phyloP scores from a whole-genome alignment of 2,113 vertebrate species.

The Trogon melanurus region DNA sequence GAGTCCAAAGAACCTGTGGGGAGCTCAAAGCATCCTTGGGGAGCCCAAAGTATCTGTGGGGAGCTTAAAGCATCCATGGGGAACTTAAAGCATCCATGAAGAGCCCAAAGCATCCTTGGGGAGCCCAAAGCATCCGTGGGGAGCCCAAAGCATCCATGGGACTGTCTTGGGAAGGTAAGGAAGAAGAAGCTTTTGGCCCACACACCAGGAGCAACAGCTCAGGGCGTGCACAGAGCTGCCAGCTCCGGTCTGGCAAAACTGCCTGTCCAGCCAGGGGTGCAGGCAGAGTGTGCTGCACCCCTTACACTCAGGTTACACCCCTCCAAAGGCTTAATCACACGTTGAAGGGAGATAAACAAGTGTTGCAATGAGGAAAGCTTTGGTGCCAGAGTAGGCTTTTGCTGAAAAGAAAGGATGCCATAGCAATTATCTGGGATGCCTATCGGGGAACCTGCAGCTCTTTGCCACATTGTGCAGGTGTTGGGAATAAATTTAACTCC shows the following conservation, averaged over 20 bases:
- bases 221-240: rapidly evolving
- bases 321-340: neutral
- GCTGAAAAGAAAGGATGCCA: neutral
- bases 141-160: too few species aligned
- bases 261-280: neutral
- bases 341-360: neutral
- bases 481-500: neutral
- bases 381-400: neutral
- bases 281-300: neutral
- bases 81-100: too few species aligned
- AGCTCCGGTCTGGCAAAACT: neutral
- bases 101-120: too few species aligned
- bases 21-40: too few species aligned
- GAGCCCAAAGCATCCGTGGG: rapidly evolving
- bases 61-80: too few species aligned
- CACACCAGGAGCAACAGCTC: rapidly evolving
- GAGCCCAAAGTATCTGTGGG: rapidly evolving
- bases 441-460: neutral
- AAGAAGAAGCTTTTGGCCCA: neutral
- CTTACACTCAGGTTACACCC: too few species aligned
- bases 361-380: neutral
- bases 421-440: neutral
- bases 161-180: neutral
- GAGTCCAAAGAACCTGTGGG: too few species aligned
- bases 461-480: neutral